Evolutionary conservation across 2,888 invertebrate species (phyloP).

Genomic region (Heliconius erato): DNA sequence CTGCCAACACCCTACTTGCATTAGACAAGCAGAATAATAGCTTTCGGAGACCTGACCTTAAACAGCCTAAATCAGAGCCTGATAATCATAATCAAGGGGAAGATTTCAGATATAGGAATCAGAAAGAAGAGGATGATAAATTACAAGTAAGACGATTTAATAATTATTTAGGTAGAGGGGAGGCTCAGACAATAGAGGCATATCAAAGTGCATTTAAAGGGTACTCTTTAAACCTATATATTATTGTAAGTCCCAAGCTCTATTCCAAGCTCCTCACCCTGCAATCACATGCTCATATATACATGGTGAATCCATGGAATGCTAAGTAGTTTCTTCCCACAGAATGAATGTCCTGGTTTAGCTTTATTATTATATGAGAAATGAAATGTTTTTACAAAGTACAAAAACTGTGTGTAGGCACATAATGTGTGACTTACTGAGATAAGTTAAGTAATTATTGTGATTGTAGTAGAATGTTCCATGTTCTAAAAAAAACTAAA

Average conservation of each 20-base stretch:
- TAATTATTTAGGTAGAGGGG: neutral
- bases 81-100: constrained; percentile 71
- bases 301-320: neutral
- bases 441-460: no score
- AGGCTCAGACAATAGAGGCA: neutral
- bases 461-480: neutral
- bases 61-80: constrained; percentile 75
- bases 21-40: constrained; percentile 88
- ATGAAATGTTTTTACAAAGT: neutral
- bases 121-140: constrained; percentile 82
- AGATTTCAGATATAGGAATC: constrained; percentile 76
- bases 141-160: constrained; percentile 68
- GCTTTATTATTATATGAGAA: neutral
- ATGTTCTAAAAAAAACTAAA: neutral
- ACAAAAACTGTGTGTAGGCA: neutral
- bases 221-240: neutral
- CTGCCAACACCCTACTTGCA: constrained; percentile 87
- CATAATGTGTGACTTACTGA: neutral
- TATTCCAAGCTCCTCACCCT: neutral
- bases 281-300: neutral
- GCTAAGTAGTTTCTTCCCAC: neutral
- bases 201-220: neutral
- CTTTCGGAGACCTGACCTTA: constrained; percentile 74
- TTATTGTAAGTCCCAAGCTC: neutral
- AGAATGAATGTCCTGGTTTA: neutral